Evolutionary conservation across 2,797 vertebrate genomes (phyloP).

Genomic region (Chromis chromis): DNA sequence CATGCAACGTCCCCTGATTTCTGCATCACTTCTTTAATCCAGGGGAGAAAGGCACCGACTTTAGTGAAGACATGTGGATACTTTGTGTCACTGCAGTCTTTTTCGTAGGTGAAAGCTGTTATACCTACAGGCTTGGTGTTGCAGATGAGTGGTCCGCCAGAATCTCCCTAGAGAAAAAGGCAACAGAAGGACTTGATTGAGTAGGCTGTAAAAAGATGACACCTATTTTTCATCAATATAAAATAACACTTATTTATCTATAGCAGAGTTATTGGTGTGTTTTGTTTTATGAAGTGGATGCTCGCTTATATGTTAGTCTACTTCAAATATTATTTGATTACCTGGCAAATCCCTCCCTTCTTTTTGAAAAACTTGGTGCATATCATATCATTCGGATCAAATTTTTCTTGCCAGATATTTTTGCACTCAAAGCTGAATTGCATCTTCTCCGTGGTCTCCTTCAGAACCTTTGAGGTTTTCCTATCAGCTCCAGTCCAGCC

Average conservation of each 20-base stretch:
- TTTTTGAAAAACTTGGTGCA: constrained; percentile 70
- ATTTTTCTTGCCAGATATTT: neutral
- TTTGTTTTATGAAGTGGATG: neutral
- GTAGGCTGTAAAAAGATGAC: neutral
- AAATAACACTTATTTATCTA: fast-evolving
- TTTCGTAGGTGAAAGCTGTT: fast-evolving
- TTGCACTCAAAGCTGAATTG: constrained; percentile 49
- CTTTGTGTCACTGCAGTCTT: constrained; percentile 34
- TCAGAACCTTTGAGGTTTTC: constrained; percentile 42
- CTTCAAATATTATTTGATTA: constrained; percentile 42
- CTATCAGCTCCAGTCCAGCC: constrained; percentile 6
- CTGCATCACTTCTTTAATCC: constrained; percentile 72
- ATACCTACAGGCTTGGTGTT: constrained; percentile 61
- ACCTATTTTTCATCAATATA: constrained; percentile 18
- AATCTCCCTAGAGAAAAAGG: constrained; percentile 78
- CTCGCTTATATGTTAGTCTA: neutral
- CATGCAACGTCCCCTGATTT: neutral
- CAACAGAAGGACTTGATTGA: constrained; percentile 3
- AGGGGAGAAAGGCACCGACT: constrained; percentile 65
- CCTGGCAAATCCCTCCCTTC: constrained; percentile 73
- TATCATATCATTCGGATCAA: constrained; percentile 57
- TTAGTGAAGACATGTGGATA: constrained; percentile 77
- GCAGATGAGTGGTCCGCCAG: constrained; percentile 83
- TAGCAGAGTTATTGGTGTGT: neutral
- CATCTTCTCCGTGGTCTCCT: constrained; percentile 55